A percentile compares a stretch with the other conserved stretches of the same genome.
These are phyloP conservation scores for Paragorgia papillata DNA, from an alignment of 92 coral and sea anemone genomes.

Conservation along the genomic window DNA sequence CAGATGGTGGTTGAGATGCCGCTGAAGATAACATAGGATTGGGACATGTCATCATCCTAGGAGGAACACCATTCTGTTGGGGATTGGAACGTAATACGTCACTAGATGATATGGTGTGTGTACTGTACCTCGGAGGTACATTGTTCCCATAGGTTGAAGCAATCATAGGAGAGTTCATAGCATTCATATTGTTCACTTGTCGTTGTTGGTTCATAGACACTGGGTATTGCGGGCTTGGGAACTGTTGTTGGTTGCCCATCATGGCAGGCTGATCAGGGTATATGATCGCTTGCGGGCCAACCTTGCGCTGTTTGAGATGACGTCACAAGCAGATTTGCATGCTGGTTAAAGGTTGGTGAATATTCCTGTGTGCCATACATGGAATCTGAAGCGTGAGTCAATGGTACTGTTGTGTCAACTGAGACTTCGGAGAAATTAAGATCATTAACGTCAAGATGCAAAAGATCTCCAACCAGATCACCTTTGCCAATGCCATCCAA, in stretches of 20 bases:
- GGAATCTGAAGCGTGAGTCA: slow-evolving; percentile 7
- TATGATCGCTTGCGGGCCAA: not conserved
- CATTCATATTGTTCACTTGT: not conserved
- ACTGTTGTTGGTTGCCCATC: not conserved
- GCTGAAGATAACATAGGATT: too few species aligned
- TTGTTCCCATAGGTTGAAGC: too few species aligned
- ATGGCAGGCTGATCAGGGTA: not conserved
- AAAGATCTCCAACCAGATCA: slow-evolving; percentile 26
- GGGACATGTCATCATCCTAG: too few species aligned
- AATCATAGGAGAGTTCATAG: too few species aligned
- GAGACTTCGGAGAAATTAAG: not conserved
- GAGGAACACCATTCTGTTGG: too few species aligned
- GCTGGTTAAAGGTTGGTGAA: not conserved
- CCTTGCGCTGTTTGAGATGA: not conserved
- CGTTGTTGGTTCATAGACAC: not conserved
- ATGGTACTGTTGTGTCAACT: slow-evolving; percentile 10
- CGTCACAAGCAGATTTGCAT: not conserved
- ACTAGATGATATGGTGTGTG: too few species aligned
- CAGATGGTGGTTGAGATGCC: too few species aligned
- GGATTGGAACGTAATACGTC: too few species aligned
- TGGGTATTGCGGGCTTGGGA: not conserved
- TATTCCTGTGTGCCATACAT: not conserved
- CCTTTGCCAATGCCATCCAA: slow-evolving; percentile 33
- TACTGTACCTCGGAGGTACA: too few species aligned
- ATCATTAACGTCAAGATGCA: slow-evolving; percentile 13